Conservation (phyloP, 2,888 invertebrate genomes). For the Oegoconia quadripuncta region DNA sequence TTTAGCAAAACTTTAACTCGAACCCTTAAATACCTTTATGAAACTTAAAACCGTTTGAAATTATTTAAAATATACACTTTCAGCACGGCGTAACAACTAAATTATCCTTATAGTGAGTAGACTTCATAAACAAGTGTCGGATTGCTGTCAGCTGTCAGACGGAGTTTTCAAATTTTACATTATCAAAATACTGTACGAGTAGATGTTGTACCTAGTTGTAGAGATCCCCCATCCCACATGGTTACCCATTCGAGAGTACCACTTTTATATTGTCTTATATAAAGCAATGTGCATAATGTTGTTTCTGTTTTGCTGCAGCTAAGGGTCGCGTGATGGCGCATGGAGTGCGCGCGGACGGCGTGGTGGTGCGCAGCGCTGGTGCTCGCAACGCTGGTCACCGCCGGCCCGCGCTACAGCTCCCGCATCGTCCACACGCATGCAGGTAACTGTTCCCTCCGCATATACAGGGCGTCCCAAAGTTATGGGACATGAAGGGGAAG, state of each 20-base stretch:
- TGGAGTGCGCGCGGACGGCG: slow-evolving; percentile 68
- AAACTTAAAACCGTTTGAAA: too few species aligned
- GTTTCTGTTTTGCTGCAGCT: slow-evolving; percentile 31
- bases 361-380: slow-evolving; percentile 50
- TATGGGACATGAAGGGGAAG: too few species aligned
- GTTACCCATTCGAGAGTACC: background rate
- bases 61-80: too few species aligned
- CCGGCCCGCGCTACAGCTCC: slow-evolving; percentile 85
- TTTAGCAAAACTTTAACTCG: too few species aligned
- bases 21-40: too few species aligned
- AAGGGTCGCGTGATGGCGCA: slow-evolving; percentile 74
- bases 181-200: background rate
- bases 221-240: background rate
- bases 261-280: background rate
- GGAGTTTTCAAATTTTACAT: background rate
- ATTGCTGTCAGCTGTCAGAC: too few species aligned
- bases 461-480: background rate
- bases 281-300: background rate
- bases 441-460: slow-evolving; percentile 50
- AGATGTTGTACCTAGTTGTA: background rate
- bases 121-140: too few species aligned
- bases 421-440: slow-evolving; percentile 89
- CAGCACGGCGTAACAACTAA: too few species aligned
- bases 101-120: too few species aligned
- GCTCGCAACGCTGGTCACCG: slow-evolving; percentile 58